Base-by-base conservation (phyloP, 1,140 invertebrate genomes). In the Lanistes nyassanus region DNA sequence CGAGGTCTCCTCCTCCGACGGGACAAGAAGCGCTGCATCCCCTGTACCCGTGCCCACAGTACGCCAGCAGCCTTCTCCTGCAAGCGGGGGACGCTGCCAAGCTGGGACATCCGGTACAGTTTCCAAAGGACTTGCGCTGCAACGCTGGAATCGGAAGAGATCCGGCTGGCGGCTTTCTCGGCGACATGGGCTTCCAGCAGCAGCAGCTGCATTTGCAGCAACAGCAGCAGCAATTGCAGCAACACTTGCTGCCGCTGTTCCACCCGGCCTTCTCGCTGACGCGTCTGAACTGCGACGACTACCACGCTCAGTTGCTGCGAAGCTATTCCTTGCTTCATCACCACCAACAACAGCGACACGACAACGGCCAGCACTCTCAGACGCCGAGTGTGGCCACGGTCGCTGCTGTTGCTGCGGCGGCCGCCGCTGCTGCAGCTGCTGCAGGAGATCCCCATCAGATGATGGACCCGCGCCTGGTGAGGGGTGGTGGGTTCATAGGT, bases 221-320 rank as follows among this genome's bases (percentile, higher is more conserved):
- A 47, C 60, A 73, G 6, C 60, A 73, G 56, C 60, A 73, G 34
- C 60, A 55, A 16, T 51, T 64, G 31, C 68, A 71, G 42, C 53
- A 55, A 2, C 53, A 65, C 11, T 34, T 73, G 36, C 66, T 74
- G 16, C 72, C 81, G 0, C 78, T 76, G 23, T 70, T 84, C 3
- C 84, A 86, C 53, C 84, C 84, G 0, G 83, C 83, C 16, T 86
- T 86, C 72, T 76, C 80, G n/a, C 56, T 83, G 34, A 80, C 81
- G 0, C 26, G 83, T 34, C 70, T 76, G 7, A 67, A 79, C 3
- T 53, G 72, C 34, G 82, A 84, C 11, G 84, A 85, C 21, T 85
- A 85, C 68, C 80, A 83, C 34, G 69, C 76, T 0, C 82, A 84
- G 58, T 55, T 85, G 9, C 62, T 85, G 23, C 72, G 81, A 26